Evolutionary conservation across 2,113 vertebrate genomes (phyloP).

Genomic region (Sisor rabdophorus): DNA sequence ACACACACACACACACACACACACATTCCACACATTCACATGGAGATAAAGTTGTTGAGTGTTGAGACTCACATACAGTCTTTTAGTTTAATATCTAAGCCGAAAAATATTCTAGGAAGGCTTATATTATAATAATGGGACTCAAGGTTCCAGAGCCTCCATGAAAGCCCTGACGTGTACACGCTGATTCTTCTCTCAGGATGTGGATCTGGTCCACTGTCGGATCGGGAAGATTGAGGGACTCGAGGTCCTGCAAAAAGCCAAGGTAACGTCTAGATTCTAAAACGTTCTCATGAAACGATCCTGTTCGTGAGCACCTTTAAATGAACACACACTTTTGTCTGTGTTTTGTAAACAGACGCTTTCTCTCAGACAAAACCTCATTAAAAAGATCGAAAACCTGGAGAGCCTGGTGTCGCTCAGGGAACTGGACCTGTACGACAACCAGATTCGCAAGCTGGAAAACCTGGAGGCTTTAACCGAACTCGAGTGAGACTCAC

Average conservation of each 20-base stretch:
- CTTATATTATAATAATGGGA: too few species aligned
- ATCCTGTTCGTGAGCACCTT: not conserved
- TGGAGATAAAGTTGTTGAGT: too few species aligned
- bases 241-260: slow-evolving; percentile 90
- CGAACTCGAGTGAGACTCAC: slow-evolving; percentile 85
- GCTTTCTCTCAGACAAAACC: slow-evolving; percentile 91
- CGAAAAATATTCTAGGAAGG: too few species aligned
- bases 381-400: slow-evolving; percentile 94
- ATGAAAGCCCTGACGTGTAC: too few species aligned
- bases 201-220: slow-evolving; percentile 95
- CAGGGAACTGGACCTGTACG: slow-evolving; percentile 90
- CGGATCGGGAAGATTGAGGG: slow-evolving; percentile 96
- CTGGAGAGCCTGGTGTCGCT: slow-evolving; percentile 81
- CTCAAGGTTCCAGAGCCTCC: too few species aligned
- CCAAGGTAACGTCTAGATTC: slow-evolving; percentile 76
- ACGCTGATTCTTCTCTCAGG: slow-evolving; percentile 66
- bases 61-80: too few species aligned
- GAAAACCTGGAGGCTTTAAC: slow-evolving; percentile 87
- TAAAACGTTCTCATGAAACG: not conserved
- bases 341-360: slow-evolving; percentile 68
- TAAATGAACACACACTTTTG: not conserved
- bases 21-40: too few species aligned
- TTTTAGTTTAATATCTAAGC: too few species aligned
- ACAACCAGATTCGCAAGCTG: slow-evolving; percentile 93
- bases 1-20: too few species aligned